Base-by-base conservation (phyloP, 2,797 vertebrate genomes). In the Nyctalus aviator region DNA sequence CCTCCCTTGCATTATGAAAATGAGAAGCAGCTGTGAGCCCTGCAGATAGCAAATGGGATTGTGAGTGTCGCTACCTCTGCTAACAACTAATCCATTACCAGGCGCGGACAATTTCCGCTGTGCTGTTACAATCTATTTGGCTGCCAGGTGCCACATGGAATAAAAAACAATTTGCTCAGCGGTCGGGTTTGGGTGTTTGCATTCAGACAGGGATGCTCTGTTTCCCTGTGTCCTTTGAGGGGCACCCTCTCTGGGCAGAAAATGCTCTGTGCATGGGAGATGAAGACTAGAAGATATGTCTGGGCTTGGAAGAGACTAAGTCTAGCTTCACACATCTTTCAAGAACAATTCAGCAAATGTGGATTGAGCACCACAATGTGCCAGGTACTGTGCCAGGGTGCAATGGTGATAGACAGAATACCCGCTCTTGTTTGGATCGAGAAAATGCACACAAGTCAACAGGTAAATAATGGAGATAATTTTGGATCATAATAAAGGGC, bases 11-110 rank as follows among this genome's bases (percentile, higher is more conserved):
- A 88, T 93, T 92, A 96, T 0, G 0, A 96, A 97, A 97, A 95
- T 7, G 91, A 96, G 96, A 96, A 98, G 96, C 97, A 98, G 97
- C 97, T 98, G 97, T 94, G 97, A 97, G 88, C 85, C 95, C 95
- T 96, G 94, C 93, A 37, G 95, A 97, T 97, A 62, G 27, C 88
- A 97, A 97, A 96, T 96, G 93, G 94, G 88, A 96, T 84, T 88
- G 94, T 23, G 91, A 97, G 88, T 66, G 83, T 94, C 25, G 57
- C 83, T 96, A 93, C 96, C 95, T 98, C 94, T 78, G 90, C 84
- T 97, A 96, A 97, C 96, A 96, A 93, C 96, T 97, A 96, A 97
- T 98, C 98, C 97, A 96, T 98, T 97, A 96, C 96, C 91, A 79
- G 86, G 86, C 66, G n/a, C 72, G 84, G 86, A 93, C 91, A 77